Evolutionary conservation across 2,797 vertebrate genomes (phyloP), one percentile per base, ranked within the genome.

Genomic region (Molossus alvarezi): DNA sequence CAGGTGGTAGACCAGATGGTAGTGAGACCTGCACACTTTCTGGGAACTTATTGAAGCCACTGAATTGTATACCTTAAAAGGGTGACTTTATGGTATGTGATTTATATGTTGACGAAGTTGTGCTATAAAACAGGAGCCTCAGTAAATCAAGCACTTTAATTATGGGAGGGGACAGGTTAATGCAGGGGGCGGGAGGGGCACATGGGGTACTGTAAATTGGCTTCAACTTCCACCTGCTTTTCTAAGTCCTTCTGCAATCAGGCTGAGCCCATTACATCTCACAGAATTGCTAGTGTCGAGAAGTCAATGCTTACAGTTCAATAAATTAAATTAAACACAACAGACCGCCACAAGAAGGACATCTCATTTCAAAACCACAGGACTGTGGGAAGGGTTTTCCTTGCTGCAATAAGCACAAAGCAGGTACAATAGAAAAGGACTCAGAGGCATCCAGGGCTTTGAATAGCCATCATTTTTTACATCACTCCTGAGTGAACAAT

Each of bases 321-420:
- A 29, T 92, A 92, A 91, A 95, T 95, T 93, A 91, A 95, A 94
- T 95, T 55, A 95, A 95, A 92, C 92, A 94, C 94, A 96, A 88
- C 20, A 92, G 67, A 58, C 41, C 57, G 88, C 53, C 21, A 27
- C 33, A 53, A 95, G 83, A 81, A 90, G 90, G 76, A 72, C 58
- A 76, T 91, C 94, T 95, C 86, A 67, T 95, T 96, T 93, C 79
- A 75, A 93, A 95, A 84, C 67, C 37, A 79, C 51, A 67, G 6
- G 71, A 51, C 83, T 95, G 37, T 94, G 87, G 89, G 67, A 94
- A 94, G 79, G 83, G 64, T 95, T 97, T 96, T 95, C 53, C 82
- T 90, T 95, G 96, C 57, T 97, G 85, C 27, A 71, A 1, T 45
- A 77, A 94, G 29, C 65, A 27, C 23, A 62, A 53, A 84, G 18